phyloP scores from a whole-genome alignment of 1,140 invertebrate species.

The Halotydeus destructor region DNA sequence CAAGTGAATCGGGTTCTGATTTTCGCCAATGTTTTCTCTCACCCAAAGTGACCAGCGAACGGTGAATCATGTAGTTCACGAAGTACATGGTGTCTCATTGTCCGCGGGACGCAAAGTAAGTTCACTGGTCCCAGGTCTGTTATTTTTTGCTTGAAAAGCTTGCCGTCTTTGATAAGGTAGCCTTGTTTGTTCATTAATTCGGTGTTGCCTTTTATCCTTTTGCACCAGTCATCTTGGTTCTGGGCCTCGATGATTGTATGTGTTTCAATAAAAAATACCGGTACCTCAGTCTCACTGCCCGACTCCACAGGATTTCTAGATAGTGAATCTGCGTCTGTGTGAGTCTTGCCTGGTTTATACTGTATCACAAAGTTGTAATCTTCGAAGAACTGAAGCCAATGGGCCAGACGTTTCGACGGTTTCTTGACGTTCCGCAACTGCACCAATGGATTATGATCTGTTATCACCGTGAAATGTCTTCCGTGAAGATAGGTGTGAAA shows the following conservation, averaged over 20 bases:
- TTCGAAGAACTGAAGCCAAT: constrained; percentile 16
- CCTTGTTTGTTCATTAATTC: not conserved
- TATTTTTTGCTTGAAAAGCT: not conserved
- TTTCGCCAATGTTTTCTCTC: not conserved
- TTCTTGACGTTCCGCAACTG: constrained; percentile 27
- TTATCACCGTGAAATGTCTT: constrained; percentile 28
- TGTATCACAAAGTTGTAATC: constrained; percentile 15
- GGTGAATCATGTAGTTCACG: not conserved
- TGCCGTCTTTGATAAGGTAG: not conserved
- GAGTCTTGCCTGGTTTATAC: constrained; percentile 7
- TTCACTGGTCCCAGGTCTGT: too few relatives aligned
- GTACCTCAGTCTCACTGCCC: not conserved
- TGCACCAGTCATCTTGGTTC: not conserved
- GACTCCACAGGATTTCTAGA: not conserved
- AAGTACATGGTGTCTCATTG: not conserved
- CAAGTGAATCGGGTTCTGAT: not conserved
- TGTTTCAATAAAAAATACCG: too few relatives aligned
- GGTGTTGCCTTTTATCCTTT: not conserved
- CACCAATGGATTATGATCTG: constrained; percentile 28
- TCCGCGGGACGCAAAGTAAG: constrained; percentile 1
- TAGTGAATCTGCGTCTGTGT: constrained; percentile 6
- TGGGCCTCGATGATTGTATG: not conserved
- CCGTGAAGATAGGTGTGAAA: constrained; percentile 29
- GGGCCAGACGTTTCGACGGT: constrained; percentile 7
- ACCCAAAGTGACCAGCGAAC: constrained; percentile 3